phyloP scores from a whole-genome alignment of 2,888 invertebrate species.

The Xylota segnis region DNA sequence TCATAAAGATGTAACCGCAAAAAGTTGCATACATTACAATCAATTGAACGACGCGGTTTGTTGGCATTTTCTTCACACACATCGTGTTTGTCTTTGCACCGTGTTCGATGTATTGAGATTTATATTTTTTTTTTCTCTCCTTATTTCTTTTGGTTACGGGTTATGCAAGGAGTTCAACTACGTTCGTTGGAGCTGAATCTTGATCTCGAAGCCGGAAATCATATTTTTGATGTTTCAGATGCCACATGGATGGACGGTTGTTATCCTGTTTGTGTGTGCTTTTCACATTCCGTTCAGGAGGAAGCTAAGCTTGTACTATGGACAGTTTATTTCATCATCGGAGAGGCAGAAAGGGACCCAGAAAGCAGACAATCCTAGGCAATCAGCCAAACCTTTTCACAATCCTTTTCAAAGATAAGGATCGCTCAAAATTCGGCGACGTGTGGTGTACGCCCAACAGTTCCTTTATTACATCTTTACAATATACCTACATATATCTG shows the following conservation, averaged over 20 bases:
- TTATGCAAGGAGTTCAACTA: constrained; percentile 29
- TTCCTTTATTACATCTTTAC: constrained; percentile 26
- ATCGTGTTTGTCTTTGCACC: constrained; percentile 63
- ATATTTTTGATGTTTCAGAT: constrained; percentile 60
- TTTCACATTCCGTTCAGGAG: too few relatives aligned
- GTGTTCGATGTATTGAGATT: constrained; percentile 35
- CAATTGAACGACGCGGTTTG: constrained; percentile 56
- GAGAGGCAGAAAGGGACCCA: too few relatives aligned
- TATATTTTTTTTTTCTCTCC: too few relatives aligned
- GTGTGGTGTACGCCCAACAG: constrained; percentile 36
- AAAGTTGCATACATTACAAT: constrained; percentile 63
- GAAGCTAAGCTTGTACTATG: too few relatives aligned
- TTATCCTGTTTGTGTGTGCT: too few relatives aligned
- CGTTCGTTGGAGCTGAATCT: constrained; percentile 36
- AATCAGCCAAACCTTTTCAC: constrained; percentile 27
- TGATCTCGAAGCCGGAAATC: constrained; percentile 64
- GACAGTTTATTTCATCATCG: too few relatives aligned
- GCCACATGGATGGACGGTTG: neutral
- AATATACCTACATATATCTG: constrained; percentile 19
- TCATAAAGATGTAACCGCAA: constrained; percentile 45
- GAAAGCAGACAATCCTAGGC: too few relatives aligned
- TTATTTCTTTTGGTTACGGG: constrained; percentile 16
- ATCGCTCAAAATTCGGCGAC: constrained; percentile 31
- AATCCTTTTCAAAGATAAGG: constrained; percentile 37
- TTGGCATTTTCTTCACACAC: constrained; percentile 63